These are phyloP conservation scores for Irena cyanogastra DNA, from an alignment of 2,113 vertebrate species.

Conservation along the genomic window DNA sequence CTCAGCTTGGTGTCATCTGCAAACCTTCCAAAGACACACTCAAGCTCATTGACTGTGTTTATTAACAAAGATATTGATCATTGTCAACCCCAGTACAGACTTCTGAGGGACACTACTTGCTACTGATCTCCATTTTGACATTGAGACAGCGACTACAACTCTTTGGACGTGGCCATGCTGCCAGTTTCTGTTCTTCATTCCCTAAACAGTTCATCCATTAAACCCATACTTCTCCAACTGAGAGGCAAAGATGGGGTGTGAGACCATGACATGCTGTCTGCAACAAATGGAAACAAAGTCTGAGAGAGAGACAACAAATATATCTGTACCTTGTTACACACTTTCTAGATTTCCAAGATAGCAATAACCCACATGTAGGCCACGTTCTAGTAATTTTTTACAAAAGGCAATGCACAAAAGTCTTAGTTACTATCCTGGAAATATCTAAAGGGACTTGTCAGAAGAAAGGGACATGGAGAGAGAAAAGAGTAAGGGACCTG, in stretches of 20 bases:
- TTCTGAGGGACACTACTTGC: not conserved
- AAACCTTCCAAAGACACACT: not conserved
- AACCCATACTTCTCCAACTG: accelerated
- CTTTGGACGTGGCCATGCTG: not conserved
- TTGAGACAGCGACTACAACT: not conserved
- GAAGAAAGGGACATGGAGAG: accelerated
- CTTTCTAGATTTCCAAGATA: not conserved
- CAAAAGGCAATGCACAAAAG: not conserved
- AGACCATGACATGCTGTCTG: not conserved
- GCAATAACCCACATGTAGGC: not conserved
- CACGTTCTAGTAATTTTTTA: not conserved
- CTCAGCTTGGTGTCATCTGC: not conserved
- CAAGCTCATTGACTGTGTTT: not conserved
- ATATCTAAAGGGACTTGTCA: not conserved
- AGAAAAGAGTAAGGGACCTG: not conserved
- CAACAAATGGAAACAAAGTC: not conserved
- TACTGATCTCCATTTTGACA: not conserved
- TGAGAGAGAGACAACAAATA: not conserved
- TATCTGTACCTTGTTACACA: not conserved
- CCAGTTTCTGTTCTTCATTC: not conserved
- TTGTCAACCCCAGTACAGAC: not conserved
- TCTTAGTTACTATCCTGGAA: not conserved
- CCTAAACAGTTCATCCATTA: not conserved
- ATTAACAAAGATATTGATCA: not conserved
- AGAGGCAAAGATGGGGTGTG: not conserved